Evolutionary conservation across 1,140 invertebrate species (phyloP), one percentile per base, ranked within the genome.

Genomic region (Cyclargus thomasi): DNA sequence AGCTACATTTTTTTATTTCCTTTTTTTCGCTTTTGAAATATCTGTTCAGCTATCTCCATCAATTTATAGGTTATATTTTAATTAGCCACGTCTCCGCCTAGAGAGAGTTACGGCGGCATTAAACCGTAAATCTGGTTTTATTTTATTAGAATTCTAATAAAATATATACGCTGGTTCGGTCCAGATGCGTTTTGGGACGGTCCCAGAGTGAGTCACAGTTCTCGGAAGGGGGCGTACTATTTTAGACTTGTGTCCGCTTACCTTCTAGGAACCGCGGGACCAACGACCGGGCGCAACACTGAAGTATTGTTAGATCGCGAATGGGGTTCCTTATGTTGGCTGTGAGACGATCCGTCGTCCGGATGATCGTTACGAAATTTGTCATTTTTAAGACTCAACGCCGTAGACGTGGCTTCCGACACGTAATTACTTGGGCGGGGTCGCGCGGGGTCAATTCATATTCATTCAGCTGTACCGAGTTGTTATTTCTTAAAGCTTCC

Each of bases 201-300:
- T 83, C 83, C 83, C 83, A 77, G 67, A 53, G 64, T 87, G 87
- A 86, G 63, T 88, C 85, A 88, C 74, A 75, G 65, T 83, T 85
- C 86, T 88, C 82, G 83, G 87, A 90, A 89, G 84, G 80, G 82
- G 82, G 78, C 79, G 78, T 78, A 85, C 85, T 88, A 90, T 88
- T 88, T 88, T 88, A 84, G 82, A 83, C 78, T n/a, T 86, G 83
- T 84, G 85, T 86, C 85, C 83, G 87, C 87, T 87, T 88, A 86
- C 85, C 82, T 88, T 88, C 87, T 90, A 85, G 82, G 85, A 88
- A 87, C 75, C 77, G 72, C 79, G 85, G 79, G 86, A 88, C 87
- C 85, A 88, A 87, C 87, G 87, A 90, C 87, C 87, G 85, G 78
- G 79, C 81, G 78, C 78, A 78, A 82, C 74, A 74, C 79, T 75